Evolutionary conservation across 2,113 vertebrate genomes (phyloP).

Genomic region (Pontoporia blainvillei): DNA sequence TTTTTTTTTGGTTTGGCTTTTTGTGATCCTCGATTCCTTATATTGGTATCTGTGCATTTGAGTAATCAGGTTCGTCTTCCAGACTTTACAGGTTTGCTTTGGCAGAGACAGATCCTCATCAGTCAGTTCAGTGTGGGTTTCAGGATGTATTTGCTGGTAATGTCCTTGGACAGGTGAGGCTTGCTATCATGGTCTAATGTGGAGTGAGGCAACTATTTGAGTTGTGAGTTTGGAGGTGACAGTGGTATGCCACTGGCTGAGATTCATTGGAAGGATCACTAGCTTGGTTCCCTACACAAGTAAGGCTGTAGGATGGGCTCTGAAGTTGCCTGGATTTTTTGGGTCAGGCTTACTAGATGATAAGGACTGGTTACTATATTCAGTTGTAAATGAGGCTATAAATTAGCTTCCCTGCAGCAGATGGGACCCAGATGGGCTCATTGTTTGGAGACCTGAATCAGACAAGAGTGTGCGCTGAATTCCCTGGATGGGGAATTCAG

Average conservation of each 20-base stretch:
- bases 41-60: not conserved
- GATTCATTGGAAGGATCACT: not conserved
- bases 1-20: no score
- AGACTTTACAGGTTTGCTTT: not conserved
- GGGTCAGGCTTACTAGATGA: not conserved
- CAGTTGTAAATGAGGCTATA: not conserved
- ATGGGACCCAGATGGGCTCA: no score
- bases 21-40: no score
- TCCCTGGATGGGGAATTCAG: no score
- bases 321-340: not conserved
- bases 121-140: not conserved
- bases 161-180: not conserved
- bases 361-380: not conserved
- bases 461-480: not conserved
- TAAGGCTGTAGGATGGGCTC: not conserved
- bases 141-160: no score
- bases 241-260: not conserved
- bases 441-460: not conserved
- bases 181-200: not conserved
- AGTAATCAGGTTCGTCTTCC: not conserved
- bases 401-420: no score
- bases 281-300: not conserved
- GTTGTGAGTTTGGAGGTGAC: not conserved
- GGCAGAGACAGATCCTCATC: not conserved
- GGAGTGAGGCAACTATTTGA: not conserved